These are phyloP conservation scores for Limanda limanda DNA, from an alignment of 2,113 vertebrate species.

Conservation along the genomic window DNA sequence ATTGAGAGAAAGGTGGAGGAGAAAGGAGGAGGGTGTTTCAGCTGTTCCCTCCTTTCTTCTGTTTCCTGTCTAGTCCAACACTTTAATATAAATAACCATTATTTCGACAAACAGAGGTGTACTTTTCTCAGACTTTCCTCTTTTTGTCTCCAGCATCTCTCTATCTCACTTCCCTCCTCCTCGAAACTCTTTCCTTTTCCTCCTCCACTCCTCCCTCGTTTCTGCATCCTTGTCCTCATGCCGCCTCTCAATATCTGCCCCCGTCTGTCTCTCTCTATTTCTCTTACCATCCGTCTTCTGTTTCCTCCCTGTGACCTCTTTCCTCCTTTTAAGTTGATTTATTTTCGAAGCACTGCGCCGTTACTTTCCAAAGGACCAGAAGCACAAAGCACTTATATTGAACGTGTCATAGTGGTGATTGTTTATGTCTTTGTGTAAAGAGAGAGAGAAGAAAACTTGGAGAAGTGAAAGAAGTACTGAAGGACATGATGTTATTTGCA, in stretches of 20 bases:
- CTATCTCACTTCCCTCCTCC: background rate
- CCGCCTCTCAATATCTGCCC: constrained; percentile 13
- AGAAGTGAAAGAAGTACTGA: background rate
- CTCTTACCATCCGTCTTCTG: background rate
- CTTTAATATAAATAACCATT: background rate
- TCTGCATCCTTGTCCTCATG: constrained; percentile 12
- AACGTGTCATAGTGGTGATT: background rate
- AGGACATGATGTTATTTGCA: constrained; percentile 9
- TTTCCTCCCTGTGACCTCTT: constrained; percentile 39
- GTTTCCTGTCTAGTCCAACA: background rate
- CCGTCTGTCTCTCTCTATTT: constrained; percentile 5
- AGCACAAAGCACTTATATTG: background rate
- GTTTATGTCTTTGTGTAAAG: constrained; percentile 4
- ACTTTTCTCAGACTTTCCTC: background rate
- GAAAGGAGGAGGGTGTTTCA: background rate
- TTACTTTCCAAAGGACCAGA: constrained; percentile 8
- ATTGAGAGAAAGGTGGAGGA: background rate
- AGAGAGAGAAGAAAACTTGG: background rate
- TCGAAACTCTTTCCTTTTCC: background rate
- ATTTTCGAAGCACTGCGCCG: constrained; percentile 8
- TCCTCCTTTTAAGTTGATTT: constrained; percentile 42
- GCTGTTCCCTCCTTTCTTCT: background rate
- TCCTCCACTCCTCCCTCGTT: background rate
- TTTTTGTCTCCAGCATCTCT: background rate
- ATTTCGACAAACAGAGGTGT: background rate